Percentiles rank a stretch among this genome's conserved stretches.
phyloP scores from a whole-genome alignment of 2,113 vertebrate species.

The Ornithorhynchus anatinus region DNA sequence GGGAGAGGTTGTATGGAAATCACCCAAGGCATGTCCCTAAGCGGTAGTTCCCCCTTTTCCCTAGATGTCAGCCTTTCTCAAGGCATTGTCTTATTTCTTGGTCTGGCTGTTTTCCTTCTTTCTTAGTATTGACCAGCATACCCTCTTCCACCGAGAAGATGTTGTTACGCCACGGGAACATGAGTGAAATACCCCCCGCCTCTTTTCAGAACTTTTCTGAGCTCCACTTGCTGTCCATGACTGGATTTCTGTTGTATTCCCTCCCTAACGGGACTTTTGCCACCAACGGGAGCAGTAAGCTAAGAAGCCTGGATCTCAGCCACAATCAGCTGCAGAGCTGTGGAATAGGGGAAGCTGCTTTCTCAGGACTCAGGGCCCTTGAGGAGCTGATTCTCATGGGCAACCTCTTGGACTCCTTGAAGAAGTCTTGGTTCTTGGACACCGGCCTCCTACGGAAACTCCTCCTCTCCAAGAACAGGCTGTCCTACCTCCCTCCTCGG shows the following conservation, averaged over 20 bases:
- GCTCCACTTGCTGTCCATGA: background rate
- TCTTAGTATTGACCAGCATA: constrained; percentile 14
- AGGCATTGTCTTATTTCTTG: no score
- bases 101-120: background rate
- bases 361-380: background rate
- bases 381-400: background rate
- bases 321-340: constrained; percentile 1
- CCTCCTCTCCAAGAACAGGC: background rate
- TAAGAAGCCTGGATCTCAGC: constrained; percentile 8
- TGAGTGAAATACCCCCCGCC: background rate
- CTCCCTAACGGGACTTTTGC: background rate
- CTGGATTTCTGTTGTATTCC: background rate
- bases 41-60: no score
- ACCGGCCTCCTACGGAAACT: background rate
- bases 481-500: constrained; percentile 22
- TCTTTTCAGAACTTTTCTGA: constrained; percentile 18
- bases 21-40: no score
- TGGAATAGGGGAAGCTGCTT: background rate
- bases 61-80: no score
- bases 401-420: constrained; percentile 10
- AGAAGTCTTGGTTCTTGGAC: constrained; percentile 11
- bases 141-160: background rate
- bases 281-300: background rate
- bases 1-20: no score
- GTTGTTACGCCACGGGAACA: background rate